Evolutionary conservation across 1,140 invertebrate species (phyloP), one percentile per base, ranked within the genome.

Genomic region (Aphelinus certus): DNA sequence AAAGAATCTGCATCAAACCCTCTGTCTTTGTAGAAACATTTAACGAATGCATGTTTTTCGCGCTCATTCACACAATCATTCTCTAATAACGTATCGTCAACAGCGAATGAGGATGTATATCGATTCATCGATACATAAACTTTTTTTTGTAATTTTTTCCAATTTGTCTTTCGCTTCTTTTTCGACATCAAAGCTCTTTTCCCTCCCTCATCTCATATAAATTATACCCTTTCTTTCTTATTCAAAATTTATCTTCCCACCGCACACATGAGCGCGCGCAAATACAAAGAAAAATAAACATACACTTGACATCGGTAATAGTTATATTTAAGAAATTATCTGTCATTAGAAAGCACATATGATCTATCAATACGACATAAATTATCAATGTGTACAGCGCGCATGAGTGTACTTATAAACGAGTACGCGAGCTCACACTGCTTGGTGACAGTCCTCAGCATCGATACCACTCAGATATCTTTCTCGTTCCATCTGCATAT

Each of bases 251-350:
- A 53, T 53, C 51, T 9, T 73, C 49, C 47, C 70, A 76, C 68
- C 66, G 61, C 67, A 70, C 65, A 65, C 49, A 60, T 61, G 55
- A 60, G 56, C 57, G 56, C 57, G 57, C 43, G 77, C 76, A 73
- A 80, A 78, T 77, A 78, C 60, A 77, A 73, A 78, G 53, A 56
- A 77, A 80, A 83, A 79, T 81, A 53, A 83, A 81, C 67, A 56
- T 79, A 82, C 79, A 83, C 76, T 79, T 80, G 76, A 83, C 76
- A 82, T 84, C 81, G 76, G 80, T 85, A 85, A 84, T 82, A 82
- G 81, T 83, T 84, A 84, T 85, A 86, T 86, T 84, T 85, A 84
- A 84, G 84, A 85, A 86, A 85, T 85, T 86, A 84, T 85, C 81
- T 80, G 82, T 84, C 84, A 84, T 85, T 85, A 84, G 83, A 85